phyloP scores from a whole-genome alignment of 2,888 invertebrate species.

The Idaea biselata region DNA sequence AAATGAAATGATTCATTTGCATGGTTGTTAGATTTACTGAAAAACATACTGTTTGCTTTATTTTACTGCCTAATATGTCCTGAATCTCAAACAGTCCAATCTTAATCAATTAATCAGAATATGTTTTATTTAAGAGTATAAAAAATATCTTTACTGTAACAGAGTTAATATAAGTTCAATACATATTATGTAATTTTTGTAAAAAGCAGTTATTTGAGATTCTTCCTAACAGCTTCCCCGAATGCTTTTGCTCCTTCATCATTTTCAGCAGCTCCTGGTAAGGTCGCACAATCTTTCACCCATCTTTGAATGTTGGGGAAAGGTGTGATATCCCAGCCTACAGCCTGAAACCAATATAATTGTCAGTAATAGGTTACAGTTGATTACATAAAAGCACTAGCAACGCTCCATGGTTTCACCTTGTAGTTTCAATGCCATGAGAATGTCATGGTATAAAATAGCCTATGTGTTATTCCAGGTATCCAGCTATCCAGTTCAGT shows the following conservation, averaged over 20 bases:
- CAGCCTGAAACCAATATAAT: conserved; percentile 59
- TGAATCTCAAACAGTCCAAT: not conserved
- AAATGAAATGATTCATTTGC: not conserved
- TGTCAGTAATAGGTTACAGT: not conserved
- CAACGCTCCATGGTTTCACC: not conserved
- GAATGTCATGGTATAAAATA: no score
- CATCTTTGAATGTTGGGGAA: conserved; percentile 81
- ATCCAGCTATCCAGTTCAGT: no score
- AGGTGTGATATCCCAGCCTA: conserved; percentile 79
- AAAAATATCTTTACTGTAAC: not conserved
- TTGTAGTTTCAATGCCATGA: no score
- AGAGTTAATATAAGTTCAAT: not conserved
- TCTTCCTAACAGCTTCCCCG: conserved; percentile 80
- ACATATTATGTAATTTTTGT: not conserved
- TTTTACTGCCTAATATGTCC: not conserved
- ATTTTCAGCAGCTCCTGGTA: conserved; percentile 82
- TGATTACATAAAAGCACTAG: not conserved
- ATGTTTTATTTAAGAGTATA: not conserved
- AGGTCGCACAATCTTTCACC: conserved; percentile 77
- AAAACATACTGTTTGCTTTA: no score
- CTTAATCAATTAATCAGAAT: conserved; percentile 4
- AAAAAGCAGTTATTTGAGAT: conserved; percentile 45
- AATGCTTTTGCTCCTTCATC: conserved; percentile 80
- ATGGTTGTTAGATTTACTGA: not conserved
- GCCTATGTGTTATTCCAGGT: no score